phyloP scores from a whole-genome alignment of 1,140 invertebrate genomes.

The Eciton burchellii region DNA sequence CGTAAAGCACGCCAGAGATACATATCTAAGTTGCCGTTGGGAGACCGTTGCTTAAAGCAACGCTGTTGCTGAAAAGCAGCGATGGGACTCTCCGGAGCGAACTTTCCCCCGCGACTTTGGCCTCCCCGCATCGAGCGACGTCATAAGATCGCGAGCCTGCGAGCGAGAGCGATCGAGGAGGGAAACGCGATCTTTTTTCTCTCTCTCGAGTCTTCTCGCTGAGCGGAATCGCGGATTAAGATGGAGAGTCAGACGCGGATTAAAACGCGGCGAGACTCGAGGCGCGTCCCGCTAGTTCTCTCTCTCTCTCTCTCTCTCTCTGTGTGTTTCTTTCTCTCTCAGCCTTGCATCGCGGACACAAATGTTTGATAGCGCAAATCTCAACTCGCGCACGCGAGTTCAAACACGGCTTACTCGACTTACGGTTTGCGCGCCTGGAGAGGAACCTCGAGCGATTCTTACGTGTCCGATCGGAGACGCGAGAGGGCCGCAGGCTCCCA shows the following conservation, averaged over 20 bases:
- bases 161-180: neutral
- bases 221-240: neutral
- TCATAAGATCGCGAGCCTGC: too few species aligned
- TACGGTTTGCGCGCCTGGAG: neutral
- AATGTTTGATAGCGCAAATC: slow-evolving; percentile 38
- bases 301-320: slow-evolving; percentile 10
- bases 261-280: neutral
- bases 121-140: too few species aligned
- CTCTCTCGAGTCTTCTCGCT: neutral
- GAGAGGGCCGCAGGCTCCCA: too few species aligned
- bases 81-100: slow-evolving; percentile 15
- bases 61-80: slow-evolving; percentile 49
- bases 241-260: neutral
- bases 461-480: too few species aligned
- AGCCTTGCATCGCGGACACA: neutral
- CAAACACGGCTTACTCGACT: slow-evolving; percentile 25
- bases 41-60: too few species aligned
- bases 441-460: neutral
- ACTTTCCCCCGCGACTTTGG: too few species aligned
- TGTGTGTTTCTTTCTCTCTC: too few species aligned
- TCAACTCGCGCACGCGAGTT: slow-evolving; percentile 22
- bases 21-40: slow-evolving; percentile 77
- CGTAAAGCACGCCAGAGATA: slow-evolving; percentile 81
- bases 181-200: neutral
- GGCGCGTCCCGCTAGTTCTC: neutral